Percentiles rank a stretch among this genome's conserved stretches.
phyloP scores from a whole-genome alignment of 1,140 invertebrate species.

The Halictus rubicundus region DNA sequence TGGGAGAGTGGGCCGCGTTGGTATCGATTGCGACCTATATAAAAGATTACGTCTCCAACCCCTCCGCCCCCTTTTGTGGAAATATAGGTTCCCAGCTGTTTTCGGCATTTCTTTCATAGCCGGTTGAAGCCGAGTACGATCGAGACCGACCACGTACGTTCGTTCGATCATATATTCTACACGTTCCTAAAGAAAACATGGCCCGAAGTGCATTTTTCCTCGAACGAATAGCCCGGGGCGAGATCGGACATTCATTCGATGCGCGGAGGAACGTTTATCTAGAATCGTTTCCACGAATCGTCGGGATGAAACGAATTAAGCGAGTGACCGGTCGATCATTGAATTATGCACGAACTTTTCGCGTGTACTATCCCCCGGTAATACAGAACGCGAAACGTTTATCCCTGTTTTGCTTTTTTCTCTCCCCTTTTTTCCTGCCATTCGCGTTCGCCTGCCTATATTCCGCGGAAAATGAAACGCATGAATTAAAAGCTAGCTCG shows the following conservation, averaged over 20 bases:
- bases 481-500: slow-evolving; percentile 17
- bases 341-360: slow-evolving; percentile 14
- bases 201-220: background rate
- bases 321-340: slow-evolving; percentile 5
- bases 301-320: background rate
- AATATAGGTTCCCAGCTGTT: slow-evolving; percentile 21
- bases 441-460: too few relatives aligned
- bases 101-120: slow-evolving; percentile 15
- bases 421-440: background rate
- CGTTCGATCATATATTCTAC: slow-evolving; percentile 1
- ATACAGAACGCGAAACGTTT: background rate
- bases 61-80: background rate
- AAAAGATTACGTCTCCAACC: slow-evolving; percentile 30
- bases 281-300: background rate
- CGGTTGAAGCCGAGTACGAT: background rate
- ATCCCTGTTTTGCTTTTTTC: background rate
- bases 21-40: slow-evolving; percentile 49
- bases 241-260: background rate
- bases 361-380: background rate
- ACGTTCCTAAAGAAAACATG: background rate
- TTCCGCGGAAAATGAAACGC: background rate
- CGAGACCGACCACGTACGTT: background rate
- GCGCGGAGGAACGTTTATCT: background rate
- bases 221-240: too few relatives aligned
- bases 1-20: slow-evolving; percentile 6